Evolutionary conservation across 1,140 invertebrate species (phyloP), one percentile per base, ranked within the genome.

Genomic region (Diorhabda carinulata): DNA sequence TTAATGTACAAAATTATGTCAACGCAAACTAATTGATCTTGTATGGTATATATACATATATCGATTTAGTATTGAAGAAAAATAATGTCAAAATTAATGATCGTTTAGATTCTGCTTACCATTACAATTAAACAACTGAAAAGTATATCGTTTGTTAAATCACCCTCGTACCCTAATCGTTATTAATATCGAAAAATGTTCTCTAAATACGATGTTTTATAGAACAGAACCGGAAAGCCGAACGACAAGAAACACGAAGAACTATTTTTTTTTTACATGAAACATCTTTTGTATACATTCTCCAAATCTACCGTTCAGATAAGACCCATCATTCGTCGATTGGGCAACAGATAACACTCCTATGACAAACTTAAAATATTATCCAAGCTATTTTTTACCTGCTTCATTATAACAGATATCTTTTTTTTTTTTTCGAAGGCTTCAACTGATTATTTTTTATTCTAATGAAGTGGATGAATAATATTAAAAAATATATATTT

Each of bases 361-460:
- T 52, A 52, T 52, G 47, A 52, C 47, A 52, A 52, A 52, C 47
- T 52, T 52, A 52, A 52, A 52, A 52, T 52, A 52, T 52, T 52
- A 52, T 52, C 47, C 47, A 52, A 52, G 47, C 47, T 52, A 52
- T 4, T 52, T 25, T 52, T 52, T 52, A 52, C 47, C 47, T 52
- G 47, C 47, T 52, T 52, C 47, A 52, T 52, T 52, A 52, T 52
- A 52, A 52, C 47, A 52, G 47, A 52, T 52, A 52, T 52, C 47
- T 52, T 52, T 52, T n/a, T 52, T 25, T 52, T 25, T 52, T 52
- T 52, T 52, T 52, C 47, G 47, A 52, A 52, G n/a, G 47, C 47
- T n/a, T 52, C n/a, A 52, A 52, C 47, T 52, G 47, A 52, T 52
- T 52, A 52, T 52, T 52, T 52, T 52, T 52, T 52, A 52, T 52